phyloP scores from a whole-genome alignment of 2,113 vertebrate species.

The Nothoprocta perdicaria region DNA sequence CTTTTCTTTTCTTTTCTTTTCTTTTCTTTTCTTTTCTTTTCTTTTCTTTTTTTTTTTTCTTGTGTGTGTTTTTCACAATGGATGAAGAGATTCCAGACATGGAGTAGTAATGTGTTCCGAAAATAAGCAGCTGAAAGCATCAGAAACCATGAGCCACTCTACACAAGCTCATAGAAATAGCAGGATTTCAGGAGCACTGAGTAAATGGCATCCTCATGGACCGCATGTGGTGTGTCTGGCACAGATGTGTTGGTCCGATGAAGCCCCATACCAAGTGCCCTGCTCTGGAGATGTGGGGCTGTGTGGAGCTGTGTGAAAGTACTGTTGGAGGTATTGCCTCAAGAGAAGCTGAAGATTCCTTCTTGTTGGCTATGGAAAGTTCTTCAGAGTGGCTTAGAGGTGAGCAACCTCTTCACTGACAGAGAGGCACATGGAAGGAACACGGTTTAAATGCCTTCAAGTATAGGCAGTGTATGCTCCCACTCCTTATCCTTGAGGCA shows the following conservation, averaged over 20 bases:
- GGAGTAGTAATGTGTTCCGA: not conserved
- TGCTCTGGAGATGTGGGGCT: rapidly evolving
- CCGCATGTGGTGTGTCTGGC: not conserved
- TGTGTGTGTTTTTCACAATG: not conserved
- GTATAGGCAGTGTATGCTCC: not conserved
- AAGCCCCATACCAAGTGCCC: not conserved
- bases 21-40: no score
- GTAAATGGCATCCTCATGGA: not conserved
- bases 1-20: no score
- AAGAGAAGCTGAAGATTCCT: not conserved
- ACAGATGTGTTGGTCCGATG: not conserved
- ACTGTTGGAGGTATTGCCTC: not conserved
- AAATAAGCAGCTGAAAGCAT: not conserved
- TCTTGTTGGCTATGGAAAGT: not conserved
- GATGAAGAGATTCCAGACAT: not conserved
- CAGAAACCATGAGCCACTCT: not conserved
- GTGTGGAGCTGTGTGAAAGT: not conserved
- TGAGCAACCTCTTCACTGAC: not conserved
- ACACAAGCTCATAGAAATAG: not conserved
- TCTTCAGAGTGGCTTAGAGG: not conserved
- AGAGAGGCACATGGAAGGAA: not conserved
- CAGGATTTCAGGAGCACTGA: not conserved
- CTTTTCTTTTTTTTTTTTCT: no score
- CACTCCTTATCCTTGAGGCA: not conserved
- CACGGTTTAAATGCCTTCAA: not conserved